Evolutionary conservation across 2,797 vertebrate genomes (phyloP).

Genomic region (Sternarchorhynchus goeldii): DNA sequence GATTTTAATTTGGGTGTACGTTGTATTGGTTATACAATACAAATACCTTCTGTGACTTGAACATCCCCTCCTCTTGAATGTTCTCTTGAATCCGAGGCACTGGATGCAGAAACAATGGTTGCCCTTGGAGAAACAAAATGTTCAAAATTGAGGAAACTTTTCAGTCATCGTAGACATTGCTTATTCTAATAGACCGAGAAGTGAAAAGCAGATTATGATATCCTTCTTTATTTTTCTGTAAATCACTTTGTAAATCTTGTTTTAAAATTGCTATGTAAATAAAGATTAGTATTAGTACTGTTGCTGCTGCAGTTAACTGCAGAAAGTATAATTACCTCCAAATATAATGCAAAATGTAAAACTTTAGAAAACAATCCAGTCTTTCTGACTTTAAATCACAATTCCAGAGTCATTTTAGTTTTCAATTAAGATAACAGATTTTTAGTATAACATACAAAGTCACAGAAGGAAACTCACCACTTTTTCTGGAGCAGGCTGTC

Average conservation of each 20-base stretch:
- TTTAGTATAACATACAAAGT: background rate
- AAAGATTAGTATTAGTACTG: background rate
- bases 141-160: background rate
- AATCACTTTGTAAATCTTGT: background rate
- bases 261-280: background rate
- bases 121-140: constrained; percentile 32
- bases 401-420: background rate
- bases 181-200: no score
- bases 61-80: constrained; percentile 69
- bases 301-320: no score
- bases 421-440: background rate
- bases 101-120: constrained; percentile 74
- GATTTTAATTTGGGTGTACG: background rate
- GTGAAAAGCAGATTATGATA: background rate
- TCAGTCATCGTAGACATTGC: background rate
- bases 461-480: constrained; percentile 66
- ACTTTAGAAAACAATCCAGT: background rate
- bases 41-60: constrained; percentile 66
- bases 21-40: background rate
- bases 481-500: constrained; percentile 62
- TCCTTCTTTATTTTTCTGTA: no score
- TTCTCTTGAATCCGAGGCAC: constrained; percentile 79
- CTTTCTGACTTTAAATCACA: background rate
- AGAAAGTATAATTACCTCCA: background rate
- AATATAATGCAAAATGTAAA: background rate